Evolutionary conservation across 2,113 vertebrate species (phyloP).

Genomic region (Urocolius indicus): DNA sequence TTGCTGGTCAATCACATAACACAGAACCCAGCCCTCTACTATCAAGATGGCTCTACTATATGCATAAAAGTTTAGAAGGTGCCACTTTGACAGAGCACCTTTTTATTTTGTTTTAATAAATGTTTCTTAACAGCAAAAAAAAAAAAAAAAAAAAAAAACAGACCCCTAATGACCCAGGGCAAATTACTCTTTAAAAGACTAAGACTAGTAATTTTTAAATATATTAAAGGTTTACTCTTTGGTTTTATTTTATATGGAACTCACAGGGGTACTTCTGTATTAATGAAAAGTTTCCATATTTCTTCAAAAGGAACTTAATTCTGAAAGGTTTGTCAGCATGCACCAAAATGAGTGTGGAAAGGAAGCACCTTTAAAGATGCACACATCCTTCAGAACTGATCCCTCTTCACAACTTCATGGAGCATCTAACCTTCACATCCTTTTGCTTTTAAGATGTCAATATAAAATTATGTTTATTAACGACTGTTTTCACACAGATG

Average conservation of each 20-base stretch:
- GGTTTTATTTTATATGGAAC: background rate
- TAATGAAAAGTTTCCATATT: background rate
- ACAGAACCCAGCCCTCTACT: background rate
- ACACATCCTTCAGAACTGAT: background rate
- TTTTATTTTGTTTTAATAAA: background rate
- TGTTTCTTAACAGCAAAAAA: background rate
- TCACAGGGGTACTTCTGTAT: background rate
- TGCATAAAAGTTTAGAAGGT: background rate
- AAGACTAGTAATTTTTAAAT: background rate
- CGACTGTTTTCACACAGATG: background rate
- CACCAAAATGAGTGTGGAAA: background rate
- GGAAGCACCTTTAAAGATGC: background rate
- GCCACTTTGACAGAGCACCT: fast-evolving
- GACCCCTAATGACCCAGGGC: background rate
- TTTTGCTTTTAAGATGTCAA: background rate
- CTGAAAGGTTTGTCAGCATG: fast-evolving
- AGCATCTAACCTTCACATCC: background rate
- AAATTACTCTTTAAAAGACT: background rate
- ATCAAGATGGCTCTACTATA: background rate
- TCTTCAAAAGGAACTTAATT: background rate
- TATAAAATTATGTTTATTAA: background rate
- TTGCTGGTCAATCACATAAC: background rate
- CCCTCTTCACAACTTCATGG: background rate
- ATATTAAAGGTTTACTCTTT: background rate
- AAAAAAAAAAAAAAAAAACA: background rate